Conservation (phyloP, 1,140 invertebrate species). For the Megalonaias nervosa region DNA sequence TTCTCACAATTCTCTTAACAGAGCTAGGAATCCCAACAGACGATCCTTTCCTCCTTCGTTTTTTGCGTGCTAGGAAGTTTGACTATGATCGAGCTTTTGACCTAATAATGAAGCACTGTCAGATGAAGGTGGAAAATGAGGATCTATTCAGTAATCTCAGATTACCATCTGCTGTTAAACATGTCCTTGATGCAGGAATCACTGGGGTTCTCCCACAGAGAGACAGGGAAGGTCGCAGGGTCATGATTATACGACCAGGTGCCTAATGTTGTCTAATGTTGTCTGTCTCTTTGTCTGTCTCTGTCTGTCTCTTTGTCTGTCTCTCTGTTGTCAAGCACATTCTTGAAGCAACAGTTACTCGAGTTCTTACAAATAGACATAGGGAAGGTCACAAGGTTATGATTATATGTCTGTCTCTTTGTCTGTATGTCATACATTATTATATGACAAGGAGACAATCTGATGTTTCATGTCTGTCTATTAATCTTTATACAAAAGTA, state of each 20-base stretch:
- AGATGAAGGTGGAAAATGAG: constrained; percentile 78
- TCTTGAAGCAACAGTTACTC: not conserved
- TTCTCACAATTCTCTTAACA: constrained; percentile 11
- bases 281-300: not conserved
- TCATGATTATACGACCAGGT: constrained; percentile 78
- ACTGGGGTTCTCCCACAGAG: constrained; percentile 82
- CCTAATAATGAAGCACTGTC: constrained; percentile 87
- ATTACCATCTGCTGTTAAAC: constrained; percentile 79
- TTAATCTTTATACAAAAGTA: too few species aligned
- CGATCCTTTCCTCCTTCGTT: constrained; percentile 84
- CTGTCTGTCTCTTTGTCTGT: too few species aligned
- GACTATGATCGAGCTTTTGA: constrained; percentile 86
- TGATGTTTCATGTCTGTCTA: too few species aligned
- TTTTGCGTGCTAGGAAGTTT: constrained; percentile 87
- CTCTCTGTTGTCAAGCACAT: not conserved
- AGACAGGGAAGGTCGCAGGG: constrained; percentile 82
- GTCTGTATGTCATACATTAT: not conserved
- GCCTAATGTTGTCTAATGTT: not conserved
- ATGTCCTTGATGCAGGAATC: constrained; percentile 83
- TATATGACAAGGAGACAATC: not conserved
- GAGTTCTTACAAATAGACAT: too few species aligned
- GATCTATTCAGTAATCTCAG: constrained; percentile 81
- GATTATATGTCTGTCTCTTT: not conserved
- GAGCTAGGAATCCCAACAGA: constrained; percentile 73
- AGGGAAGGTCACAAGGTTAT: too few species aligned